Conservation (phyloP, 2,888 invertebrate species). For the Dasypolia templi region DNA sequence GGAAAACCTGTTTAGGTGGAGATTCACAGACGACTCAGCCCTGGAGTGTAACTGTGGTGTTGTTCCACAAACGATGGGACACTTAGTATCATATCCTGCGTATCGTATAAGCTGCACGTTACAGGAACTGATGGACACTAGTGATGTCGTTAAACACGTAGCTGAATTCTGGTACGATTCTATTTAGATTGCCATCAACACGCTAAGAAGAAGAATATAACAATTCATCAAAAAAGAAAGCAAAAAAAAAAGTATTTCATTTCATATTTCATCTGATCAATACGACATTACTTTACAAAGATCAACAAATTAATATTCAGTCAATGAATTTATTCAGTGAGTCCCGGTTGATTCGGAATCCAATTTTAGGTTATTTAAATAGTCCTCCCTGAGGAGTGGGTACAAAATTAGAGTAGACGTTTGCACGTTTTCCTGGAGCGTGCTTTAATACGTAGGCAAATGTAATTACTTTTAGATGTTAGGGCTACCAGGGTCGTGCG, state of each 20-base stretch:
- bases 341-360: conserved; percentile 76
- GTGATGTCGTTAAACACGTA: too few species aligned
- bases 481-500: conserved; percentile 63
- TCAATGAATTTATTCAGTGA: conserved; percentile 69
- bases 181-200: too few species aligned
- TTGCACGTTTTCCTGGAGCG: conserved; percentile 78
- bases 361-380: conserved; percentile 85
- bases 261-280: conserved; percentile 63
- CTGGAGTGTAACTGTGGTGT: too few species aligned
- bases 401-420: conserved; percentile 79
- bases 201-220: too few species aligned
- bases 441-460: conserved; percentile 83
- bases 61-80: too few species aligned
- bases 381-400: conserved; percentile 71
- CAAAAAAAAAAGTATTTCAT: conserved; percentile 28
- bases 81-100: too few species aligned
- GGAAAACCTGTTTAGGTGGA: too few species aligned
- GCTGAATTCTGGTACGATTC: too few species aligned
- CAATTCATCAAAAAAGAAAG: background rate
- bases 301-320: conserved; percentile 72
- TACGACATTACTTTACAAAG: conserved; percentile 62
- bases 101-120: too few species aligned
- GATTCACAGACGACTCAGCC: too few species aligned
- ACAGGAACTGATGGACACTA: too few species aligned
- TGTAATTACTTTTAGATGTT: conserved; percentile 80